Base-by-base conservation (phyloP, 2,797 vertebrate genomes). In the Benthosema pterotum region DNA sequence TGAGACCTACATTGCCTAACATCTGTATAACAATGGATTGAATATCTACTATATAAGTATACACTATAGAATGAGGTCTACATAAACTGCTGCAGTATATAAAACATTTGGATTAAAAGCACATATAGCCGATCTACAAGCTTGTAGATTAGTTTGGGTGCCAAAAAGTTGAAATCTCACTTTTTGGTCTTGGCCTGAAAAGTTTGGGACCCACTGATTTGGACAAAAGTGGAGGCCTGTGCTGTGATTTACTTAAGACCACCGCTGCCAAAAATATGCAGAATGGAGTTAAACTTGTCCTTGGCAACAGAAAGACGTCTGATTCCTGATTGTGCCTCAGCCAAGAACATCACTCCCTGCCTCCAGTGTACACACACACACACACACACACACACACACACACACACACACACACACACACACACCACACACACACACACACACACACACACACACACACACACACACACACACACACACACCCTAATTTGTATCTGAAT, bases 261-360 rank as follows among this genome's bases (percentile, higher is more conserved):
- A 49, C 66, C 58, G 72, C 72, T 78, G 85, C 88, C 87, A 88
- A 85, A 88, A 88, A 87, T 85, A 88, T 83, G 87, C 83, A 86
- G 77, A 78, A 79, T 83, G 65, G 77, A 88, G 86, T 88, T 87
- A 88, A 91, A 89, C 84, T 85, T 84, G 82, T 90, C 83, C 78
- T 89, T 89, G 88, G 87, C 88, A 79, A 65, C n/a, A 83, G 78
- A 71, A 57, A 82, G 69, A 74, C 5, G 83, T 89, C 84, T 87
- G 87, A 90, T 87, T 88, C 75, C 76, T 72, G 81, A 87, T 83
- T 88, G 78, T 85, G 74, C 64, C 42, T 63, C 19, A 17, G 86
- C 89, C 88, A 91, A 90, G 83, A 91, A 90, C 83, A 89, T 88
- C 83, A 79, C 79, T 80, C 79, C 77, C 72, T 77, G 78, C 71